Evolutionary conservation across 2,113 vertebrate genomes (phyloP), one percentile per base, ranked within the genome.

Genomic region (Hoplias malabaricus): DNA sequence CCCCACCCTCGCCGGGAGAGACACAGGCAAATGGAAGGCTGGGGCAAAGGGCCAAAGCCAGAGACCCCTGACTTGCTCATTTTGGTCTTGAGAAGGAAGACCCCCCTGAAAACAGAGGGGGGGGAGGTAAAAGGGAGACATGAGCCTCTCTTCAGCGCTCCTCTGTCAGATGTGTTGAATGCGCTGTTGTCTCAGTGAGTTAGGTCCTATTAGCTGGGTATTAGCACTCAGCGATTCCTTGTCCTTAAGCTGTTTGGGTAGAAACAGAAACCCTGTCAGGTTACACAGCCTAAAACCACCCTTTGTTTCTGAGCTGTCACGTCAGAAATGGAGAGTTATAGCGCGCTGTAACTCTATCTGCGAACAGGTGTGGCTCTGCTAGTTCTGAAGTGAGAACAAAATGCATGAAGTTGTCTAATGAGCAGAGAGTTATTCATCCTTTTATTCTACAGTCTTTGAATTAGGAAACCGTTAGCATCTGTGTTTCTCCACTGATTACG

Each of bases 321-420:
- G 87, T 86, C 79, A 85, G 88, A 89, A 89, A 84, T 79, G 78
- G 86, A 84, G 79, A 88, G 84, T 88, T 87, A 87, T 82, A 82
- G 83, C 72, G 79, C 79, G 69, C 23, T 57, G 86, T 83, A 89
- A 89, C 69, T 38, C 71, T 84, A 90, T 88, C 80, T 56, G 80
- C 66, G 59, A 78, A 77, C 86, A 89, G 83, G 82, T 86, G 84
- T 80, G 85, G 77, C 77, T 10, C 16, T 4, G 42, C 31, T 65
- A 50, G 21, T 56, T 59, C 43, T 31, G 48, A 57, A 62, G 43
- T 36, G 5, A n/a, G 54, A 56, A 66, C 42, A 48, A 80, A 25
- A 53, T 14, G 59, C 53, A 72, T 73, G 42, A 76, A 46, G 56
- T 70, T 56, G 48, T 69, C 59, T 81, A 43, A 53, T n/a, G 69